Base-by-base conservation (phyloP, 2,888 invertebrate genomes). In the Caenorhabditis sulstoni region DNA sequence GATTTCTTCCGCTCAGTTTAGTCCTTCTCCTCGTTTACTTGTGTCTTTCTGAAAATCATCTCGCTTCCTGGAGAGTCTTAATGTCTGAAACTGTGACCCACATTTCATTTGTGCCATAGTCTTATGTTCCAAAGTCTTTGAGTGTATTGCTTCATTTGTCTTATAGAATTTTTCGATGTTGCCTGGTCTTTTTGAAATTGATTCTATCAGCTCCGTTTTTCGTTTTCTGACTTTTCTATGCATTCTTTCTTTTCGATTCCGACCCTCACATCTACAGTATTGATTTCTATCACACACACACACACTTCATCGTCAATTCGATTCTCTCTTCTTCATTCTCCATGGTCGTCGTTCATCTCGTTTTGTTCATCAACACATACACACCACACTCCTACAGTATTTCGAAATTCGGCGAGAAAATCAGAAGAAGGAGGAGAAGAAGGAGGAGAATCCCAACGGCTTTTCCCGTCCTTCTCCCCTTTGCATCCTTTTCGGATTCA, bases 251-350 rank as follows among this genome's bases (percentile, higher is more conserved):
- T 53, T 53, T 45, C 55, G 8, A 44, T 20, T 29, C n/a, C n/a
- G n/a, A n/a, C 29, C 7, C 29, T 7, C 29, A 29, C 45, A 37
- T 58, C 50, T 68, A 61, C 64, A 57, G 71, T 71, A 71, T 71
- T 71, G 71, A 71, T 71, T 71, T 64, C 62, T 71, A 71, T 71
- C 71, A 62, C 53, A 62, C 59, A 39, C 65, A 45, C 45, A 53
- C 53, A n/a, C n/a, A n/a, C 50, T 49, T 49, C 35, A 29, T 29
- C 29, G 29, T 29, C 29, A 7, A 29, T 29, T 29, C 16, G 12
- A 23, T 41, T 44, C 47, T 29, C 18, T 65, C 58, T 45, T 44
- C 41, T 58, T 61, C 58, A 35, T 45, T 35, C 35, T 55, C 53
- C 22, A n/a, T 37, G 44, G 18, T 57, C 57, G 58, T 50, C 58